Conservation (phyloP, 2,888 invertebrate genomes). For the Theretra japonica region DNA sequence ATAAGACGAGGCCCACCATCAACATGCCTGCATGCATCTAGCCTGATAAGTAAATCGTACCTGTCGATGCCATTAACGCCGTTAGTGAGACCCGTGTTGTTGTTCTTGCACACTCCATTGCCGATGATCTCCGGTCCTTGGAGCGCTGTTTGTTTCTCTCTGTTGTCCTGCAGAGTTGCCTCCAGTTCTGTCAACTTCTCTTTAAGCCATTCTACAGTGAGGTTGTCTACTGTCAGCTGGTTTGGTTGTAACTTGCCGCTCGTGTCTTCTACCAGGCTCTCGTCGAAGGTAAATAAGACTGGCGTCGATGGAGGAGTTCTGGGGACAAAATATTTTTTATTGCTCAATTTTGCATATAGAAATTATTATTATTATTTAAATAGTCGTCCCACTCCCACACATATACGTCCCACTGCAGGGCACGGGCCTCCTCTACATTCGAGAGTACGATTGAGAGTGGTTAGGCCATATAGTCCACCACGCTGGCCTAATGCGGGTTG, state of each 20-base stretch:
- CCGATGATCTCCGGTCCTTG: constrained; percentile 83
- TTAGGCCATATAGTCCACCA: too few relatives aligned
- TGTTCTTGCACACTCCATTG: constrained; percentile 80
- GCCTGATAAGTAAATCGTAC: constrained; percentile 47
- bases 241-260: constrained; percentile 94
- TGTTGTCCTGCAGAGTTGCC: constrained; percentile 90
- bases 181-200: constrained; percentile 92
- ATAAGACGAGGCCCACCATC: too few relatives aligned
- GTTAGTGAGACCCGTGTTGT: constrained; percentile 77
- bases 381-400: too few relatives aligned
- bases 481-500: too few relatives aligned
- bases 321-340: constrained; percentile 33
- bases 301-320: constrained; percentile 93
- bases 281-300: constrained; percentile 93
- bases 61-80: constrained; percentile 84
- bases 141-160: constrained; percentile 87
- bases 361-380: too few relatives aligned
- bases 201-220: constrained; percentile 95
- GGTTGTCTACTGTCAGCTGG: constrained; percentile 95
- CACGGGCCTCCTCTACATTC: too few relatives aligned
- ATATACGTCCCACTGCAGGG: too few relatives aligned
- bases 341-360: background rate
- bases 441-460: too few relatives aligned
- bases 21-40: background rate
- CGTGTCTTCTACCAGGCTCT: constrained; percentile 94